These are phyloP conservation scores for Antennarius maculatus DNA, from an alignment of 2,797 vertebrate genomes.

Conservation along the genomic window DNA sequence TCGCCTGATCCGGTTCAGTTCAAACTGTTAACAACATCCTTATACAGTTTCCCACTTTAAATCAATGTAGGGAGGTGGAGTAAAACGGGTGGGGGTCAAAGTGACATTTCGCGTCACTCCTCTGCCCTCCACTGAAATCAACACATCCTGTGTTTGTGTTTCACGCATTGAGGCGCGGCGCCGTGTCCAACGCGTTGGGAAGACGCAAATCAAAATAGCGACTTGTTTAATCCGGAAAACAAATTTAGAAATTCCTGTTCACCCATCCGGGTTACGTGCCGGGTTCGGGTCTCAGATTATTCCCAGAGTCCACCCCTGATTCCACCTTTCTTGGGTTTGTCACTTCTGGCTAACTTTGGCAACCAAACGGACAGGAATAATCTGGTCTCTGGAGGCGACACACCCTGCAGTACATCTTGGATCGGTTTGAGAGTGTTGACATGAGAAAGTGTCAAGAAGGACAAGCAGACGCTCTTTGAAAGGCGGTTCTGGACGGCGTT, in stretches of 20 bases:
- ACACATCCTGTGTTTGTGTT: conserved; percentile 58
- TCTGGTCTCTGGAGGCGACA: not conserved
- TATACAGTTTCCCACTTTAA: too few species aligned
- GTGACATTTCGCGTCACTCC: conserved; percentile 29
- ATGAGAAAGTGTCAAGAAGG: conserved; percentile 20
- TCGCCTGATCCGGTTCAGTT: too few species aligned
- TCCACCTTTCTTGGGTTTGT: not conserved
- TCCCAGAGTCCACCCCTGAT: conserved; percentile 36
- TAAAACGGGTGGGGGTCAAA: conserved; percentile 23
- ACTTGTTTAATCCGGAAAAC: conserved; percentile 38
- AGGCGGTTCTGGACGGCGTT: not conserved
- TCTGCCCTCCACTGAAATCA: conserved; percentile 22
- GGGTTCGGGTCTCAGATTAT: conserved; percentile 28
- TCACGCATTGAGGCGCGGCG: conserved; percentile 20
- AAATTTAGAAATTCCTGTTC: conserved; percentile 58
- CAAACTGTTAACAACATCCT: too few species aligned
- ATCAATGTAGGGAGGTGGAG: not conserved
- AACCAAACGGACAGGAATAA: too few species aligned
- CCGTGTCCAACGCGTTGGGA: not conserved
- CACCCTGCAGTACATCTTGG: conserved; percentile 33
- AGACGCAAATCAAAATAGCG: conserved; percentile 30
- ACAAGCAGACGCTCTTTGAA: not conserved
- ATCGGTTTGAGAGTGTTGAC: conserved; percentile 27
- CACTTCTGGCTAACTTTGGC: too few species aligned
- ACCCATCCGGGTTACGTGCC: conserved; percentile 12